Evolutionary conservation across 92 coral and sea anemone species (phyloP).

Genomic region (Zoanthus solanderi): DNA sequence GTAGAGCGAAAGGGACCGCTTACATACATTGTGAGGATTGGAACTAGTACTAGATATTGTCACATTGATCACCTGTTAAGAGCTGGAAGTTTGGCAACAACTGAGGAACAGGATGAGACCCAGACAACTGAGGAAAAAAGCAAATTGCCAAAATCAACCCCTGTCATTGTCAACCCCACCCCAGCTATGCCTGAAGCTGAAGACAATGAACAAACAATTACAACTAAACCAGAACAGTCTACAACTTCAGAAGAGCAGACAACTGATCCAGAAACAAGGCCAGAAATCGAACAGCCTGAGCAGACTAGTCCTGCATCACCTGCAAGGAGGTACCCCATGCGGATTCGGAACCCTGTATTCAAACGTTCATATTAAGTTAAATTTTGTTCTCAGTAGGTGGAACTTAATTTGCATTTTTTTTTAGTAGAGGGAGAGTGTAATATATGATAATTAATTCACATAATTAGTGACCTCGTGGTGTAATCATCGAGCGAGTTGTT

Average conservation of each 20-base stretch:
- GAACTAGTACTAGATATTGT: background rate
- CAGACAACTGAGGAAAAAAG: background rate
- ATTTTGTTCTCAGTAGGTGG: slow-evolving; percentile 2
- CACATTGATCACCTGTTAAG: slow-evolving; percentile 4
- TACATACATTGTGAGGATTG: background rate
- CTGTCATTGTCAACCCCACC: slow-evolving; percentile 32
- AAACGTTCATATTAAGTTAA: slow-evolving; percentile 9
- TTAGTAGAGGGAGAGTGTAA: slow-evolving; percentile 23
- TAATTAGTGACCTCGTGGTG: slow-evolving; percentile 8
- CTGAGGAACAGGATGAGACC: background rate
- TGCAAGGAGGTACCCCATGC: slow-evolving; percentile 22
- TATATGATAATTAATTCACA: background rate
- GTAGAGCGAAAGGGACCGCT: background rate
- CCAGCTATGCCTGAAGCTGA: slow-evolving; percentile 30
- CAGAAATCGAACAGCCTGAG: slow-evolving; percentile 26
- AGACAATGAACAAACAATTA: slow-evolving; percentile 21
- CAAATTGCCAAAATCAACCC: background rate
- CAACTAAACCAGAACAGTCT: slow-evolving; percentile 19
- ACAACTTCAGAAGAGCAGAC: slow-evolving; percentile 24
- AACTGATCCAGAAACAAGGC: slow-evolving; percentile 31
- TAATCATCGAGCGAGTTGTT: too few relatives aligned
- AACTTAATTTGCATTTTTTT: background rate
- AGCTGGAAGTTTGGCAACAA: slow-evolving; percentile 1
- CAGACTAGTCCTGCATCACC: slow-evolving; percentile 22
- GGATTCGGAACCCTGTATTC: slow-evolving; percentile 23